Conservation (phyloP, 2,113 vertebrate species). For the Mesoclemmys tuberculata region DNA sequence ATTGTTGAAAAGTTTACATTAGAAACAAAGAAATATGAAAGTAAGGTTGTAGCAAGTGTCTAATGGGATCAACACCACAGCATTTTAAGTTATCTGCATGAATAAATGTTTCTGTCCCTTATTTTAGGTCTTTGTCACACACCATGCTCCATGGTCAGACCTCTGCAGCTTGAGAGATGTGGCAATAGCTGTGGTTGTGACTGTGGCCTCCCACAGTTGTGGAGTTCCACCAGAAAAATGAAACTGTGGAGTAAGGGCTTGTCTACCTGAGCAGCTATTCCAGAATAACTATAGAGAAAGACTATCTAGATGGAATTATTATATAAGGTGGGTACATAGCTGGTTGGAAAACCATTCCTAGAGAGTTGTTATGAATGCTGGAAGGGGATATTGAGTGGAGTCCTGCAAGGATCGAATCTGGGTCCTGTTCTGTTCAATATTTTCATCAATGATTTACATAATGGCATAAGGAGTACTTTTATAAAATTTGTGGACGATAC, state of each 20-base stretch:
- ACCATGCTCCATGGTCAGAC: background rate
- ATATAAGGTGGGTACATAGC: too few species aligned
- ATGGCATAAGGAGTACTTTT: too few species aligned
- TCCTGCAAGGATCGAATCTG: too few species aligned
- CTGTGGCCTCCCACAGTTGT: background rate
- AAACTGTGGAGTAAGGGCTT: background rate
- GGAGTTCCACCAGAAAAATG: background rate
- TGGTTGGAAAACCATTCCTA: too few species aligned
- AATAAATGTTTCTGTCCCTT: background rate
- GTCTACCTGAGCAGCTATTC: too few species aligned
- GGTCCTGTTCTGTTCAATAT: too few species aligned
- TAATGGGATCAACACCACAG: background rate
- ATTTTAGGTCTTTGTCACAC: background rate
- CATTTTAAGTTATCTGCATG: background rate
- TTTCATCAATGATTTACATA: too few species aligned
- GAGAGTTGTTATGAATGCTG: too few species aligned
- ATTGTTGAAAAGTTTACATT: background rate
- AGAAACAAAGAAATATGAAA: background rate
- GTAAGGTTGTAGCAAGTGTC: background rate
- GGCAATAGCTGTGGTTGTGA: background rate
- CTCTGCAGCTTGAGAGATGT: background rate
- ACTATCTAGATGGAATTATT: too few species aligned
- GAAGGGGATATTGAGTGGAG: too few species aligned
- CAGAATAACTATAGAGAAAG: too few species aligned
- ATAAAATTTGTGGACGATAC: too few species aligned